Conservation (phyloP, 1,140 invertebrate species). For the Gonatopus flavifemur region DNA sequence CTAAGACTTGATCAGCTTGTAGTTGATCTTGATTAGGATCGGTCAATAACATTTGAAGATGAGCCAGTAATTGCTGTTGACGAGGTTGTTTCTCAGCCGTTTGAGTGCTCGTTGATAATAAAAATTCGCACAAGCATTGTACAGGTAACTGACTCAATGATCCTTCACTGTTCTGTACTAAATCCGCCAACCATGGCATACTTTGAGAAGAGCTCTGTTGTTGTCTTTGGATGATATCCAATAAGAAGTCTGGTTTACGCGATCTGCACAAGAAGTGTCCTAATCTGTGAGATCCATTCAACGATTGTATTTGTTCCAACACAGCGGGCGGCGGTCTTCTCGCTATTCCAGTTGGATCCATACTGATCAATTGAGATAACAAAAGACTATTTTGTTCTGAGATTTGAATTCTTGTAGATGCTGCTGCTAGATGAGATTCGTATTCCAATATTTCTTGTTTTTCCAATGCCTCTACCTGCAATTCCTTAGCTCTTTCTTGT, state of each 20-base stretch:
- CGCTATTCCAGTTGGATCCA: constrained; percentile 82
- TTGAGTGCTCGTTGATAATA: constrained; percentile 72
- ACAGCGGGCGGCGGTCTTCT: constrained; percentile 76
- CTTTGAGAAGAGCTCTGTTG: constrained; percentile 80
- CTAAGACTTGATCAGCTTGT: constrained; percentile 78
- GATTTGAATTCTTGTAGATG: constrained; percentile 81
- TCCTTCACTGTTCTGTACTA: constrained; percentile 89
- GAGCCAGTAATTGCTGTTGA: constrained; percentile 77
- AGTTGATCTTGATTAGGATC: constrained; percentile 64
- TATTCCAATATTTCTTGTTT: constrained; percentile 87
- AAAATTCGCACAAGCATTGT: constrained; percentile 94
- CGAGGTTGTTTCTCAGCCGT: constrained; percentile 66
- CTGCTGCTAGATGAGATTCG: constrained; percentile 89
- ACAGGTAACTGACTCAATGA: constrained; percentile 87
- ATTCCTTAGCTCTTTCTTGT: constrained; percentile 65
- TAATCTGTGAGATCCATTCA: constrained; percentile 79
- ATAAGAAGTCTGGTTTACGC: constrained; percentile 86
- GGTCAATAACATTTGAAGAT: constrained; percentile 70
- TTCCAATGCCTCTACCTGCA: constrained; percentile 73
- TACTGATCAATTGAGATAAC: constrained; percentile 72
- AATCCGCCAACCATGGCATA: constrained; percentile 95
- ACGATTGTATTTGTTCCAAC: constrained; percentile 77
- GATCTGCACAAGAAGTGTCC: constrained; percentile 90
- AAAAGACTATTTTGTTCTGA: constrained; percentile 88
- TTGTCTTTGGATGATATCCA: constrained; percentile 88